Percentiles rank a stretch among this genome's conserved stretches.
phyloP scores from a whole-genome alignment of 2,888 invertebrate genomes.

The Hydroisotoma schaefferi region DNA sequence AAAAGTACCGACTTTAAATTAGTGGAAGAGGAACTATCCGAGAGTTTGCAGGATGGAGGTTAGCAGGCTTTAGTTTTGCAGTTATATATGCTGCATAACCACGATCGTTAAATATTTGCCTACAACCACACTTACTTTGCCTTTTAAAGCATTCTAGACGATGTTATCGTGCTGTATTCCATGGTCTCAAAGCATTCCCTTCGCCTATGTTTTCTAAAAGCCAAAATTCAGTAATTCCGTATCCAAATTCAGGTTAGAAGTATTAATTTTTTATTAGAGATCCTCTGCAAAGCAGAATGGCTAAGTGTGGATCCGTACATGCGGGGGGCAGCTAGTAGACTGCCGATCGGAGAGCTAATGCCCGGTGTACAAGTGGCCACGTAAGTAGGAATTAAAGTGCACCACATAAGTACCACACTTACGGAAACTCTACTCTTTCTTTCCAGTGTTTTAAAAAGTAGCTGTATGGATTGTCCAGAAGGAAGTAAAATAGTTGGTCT shows the following conservation, averaged over 20 bases:
- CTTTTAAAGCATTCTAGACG: too few relatives aligned
- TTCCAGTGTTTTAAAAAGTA: conserved; percentile 65
- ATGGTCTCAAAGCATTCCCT: too few relatives aligned
- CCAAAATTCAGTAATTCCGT: too few relatives aligned
- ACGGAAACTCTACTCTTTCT: not conserved
- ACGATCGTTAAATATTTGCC: not conserved
- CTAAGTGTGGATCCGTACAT: conserved; percentile 71
- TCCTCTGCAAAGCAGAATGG: conserved; percentile 64
- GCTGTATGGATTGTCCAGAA: conserved; percentile 62
- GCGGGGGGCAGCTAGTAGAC: conserved; percentile 48
- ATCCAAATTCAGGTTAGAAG: too few relatives aligned
- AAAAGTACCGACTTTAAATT: conserved; percentile 64
- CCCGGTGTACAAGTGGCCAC: conserved; percentile 68
- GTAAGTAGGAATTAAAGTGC: conserved; percentile 12
- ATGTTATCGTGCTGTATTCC: too few relatives aligned
- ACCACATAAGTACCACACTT: not conserved
- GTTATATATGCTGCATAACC: not conserved
- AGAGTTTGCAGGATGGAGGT: conserved; percentile 65
- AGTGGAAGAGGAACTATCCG: conserved; percentile 64
- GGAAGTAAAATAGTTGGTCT: conserved; percentile 62
- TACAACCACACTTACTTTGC: not conserved
- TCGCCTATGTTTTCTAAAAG: too few relatives aligned
- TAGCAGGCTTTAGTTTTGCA: not conserved
- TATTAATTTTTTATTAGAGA: conserved; percentile 45
- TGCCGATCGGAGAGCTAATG: conserved; percentile 62